phyloP scores from a whole-genome alignment of 1,140 invertebrate genomes.

The Lepidurus packardi region DNA sequence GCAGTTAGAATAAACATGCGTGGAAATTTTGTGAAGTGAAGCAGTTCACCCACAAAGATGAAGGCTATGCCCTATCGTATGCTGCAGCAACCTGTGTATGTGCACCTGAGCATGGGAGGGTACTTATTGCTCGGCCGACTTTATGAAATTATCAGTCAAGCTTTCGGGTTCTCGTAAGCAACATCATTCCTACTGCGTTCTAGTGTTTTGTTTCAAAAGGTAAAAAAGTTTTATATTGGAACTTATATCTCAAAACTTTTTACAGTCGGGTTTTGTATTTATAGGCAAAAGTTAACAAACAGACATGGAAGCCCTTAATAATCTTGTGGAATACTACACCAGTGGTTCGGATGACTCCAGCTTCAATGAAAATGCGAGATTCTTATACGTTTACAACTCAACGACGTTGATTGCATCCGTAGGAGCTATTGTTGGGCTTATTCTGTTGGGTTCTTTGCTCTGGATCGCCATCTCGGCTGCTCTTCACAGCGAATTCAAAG shows the following conservation, averaged over 20 bases:
- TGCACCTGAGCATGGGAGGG: not conserved
- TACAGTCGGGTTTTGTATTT: not conserved
- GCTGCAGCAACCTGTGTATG: not conserved
- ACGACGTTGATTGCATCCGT: conserved; percentile 34
- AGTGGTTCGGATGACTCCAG: not conserved
- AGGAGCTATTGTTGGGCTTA: conserved; percentile 31
- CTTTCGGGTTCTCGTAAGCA: not conserved
- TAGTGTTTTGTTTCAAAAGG: not conserved
- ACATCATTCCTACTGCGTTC: not conserved
- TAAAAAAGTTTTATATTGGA: not conserved
- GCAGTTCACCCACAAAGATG: not conserved
- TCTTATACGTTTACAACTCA: conserved; percentile 34
- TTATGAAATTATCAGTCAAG: not conserved
- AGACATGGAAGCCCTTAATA: conserved; percentile 24
- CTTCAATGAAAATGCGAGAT: conserved; percentile 32
- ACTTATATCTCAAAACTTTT: not conserved
- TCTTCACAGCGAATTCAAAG: conserved; percentile 7
- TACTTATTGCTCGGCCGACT: conserved; percentile 4
- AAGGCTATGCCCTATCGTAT: not conserved
- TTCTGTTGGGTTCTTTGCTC: conserved; percentile 31
- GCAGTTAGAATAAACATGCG: not conserved
- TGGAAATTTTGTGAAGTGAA: not conserved
- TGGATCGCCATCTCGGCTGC: conserved; percentile 33
- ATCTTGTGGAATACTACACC: conserved; percentile 25
- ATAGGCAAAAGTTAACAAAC: not conserved